Conservation (phyloP, 2,888 invertebrate species). For the Hemaris fuciformis region DNA sequence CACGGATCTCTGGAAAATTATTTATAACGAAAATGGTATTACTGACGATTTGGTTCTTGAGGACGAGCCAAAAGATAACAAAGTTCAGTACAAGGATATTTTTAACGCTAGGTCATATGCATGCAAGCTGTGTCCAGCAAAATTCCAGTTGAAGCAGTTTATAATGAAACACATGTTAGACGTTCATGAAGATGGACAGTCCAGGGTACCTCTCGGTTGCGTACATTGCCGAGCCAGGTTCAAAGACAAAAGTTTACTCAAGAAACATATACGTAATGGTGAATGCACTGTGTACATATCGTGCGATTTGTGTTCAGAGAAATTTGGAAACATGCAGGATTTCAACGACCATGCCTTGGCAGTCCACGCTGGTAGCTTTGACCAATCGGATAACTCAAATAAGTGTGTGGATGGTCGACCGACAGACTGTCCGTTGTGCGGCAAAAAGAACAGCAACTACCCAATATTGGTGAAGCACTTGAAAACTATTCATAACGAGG, state of each 20-base stretch:
- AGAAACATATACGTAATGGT: conserved; percentile 75
- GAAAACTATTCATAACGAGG: conserved; percentile 72
- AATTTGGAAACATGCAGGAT: conserved; percentile 69
- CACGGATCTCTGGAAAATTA: conserved; percentile 76
- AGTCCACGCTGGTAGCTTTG: conserved; percentile 69
- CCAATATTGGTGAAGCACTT: conserved; percentile 82
- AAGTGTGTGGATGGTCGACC: conserved; percentile 74
- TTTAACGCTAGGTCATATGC: conserved; percentile 77
- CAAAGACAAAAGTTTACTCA: conserved; percentile 69
- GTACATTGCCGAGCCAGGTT: conserved; percentile 72
- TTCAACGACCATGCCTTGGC: conserved; percentile 75
- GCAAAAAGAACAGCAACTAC: conserved; percentile 79
- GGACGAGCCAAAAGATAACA: conserved; percentile 61
- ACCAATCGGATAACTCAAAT: conserved; percentile 62
- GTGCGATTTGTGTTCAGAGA: conserved; percentile 75
- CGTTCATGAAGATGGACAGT: conserved; percentile 75
- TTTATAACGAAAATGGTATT: conserved; percentile 74
- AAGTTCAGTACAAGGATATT: conserved; percentile 74
- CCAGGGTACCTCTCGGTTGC: conserved; percentile 62
- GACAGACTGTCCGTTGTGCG: conserved; percentile 79
- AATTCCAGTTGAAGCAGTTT: conserved; percentile 77
- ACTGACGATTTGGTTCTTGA: conserved; percentile 73
- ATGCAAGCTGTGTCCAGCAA: conserved; percentile 75
- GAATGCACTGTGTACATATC: conserved; percentile 82
- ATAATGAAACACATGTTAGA: conserved; percentile 78